Percentiles rank a stretch among this genome's conserved stretches.
Evolutionary conservation across 2,888 invertebrate genomes (phyloP).

Genomic region (Sphaerophoria taeniata): DNA sequence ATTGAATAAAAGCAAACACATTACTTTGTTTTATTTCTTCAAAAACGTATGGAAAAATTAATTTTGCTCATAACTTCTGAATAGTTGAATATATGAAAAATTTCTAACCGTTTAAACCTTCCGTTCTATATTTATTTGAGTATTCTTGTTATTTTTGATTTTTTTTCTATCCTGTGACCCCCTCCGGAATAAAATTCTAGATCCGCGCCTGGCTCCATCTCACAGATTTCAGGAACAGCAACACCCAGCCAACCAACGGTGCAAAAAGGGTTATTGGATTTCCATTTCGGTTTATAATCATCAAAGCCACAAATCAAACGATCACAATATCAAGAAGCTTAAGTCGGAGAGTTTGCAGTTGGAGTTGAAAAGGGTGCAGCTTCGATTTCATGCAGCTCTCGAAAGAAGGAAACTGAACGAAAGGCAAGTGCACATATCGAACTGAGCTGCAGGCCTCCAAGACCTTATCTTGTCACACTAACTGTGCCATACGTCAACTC

Average conservation of each 20-base stretch:
- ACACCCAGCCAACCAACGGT: slow-evolving; percentile 11
- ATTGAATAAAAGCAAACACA: too few relatives aligned
- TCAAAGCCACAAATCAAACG: slow-evolving; percentile 66
- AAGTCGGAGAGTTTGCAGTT: not conserved
- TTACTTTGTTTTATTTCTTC: too few relatives aligned
- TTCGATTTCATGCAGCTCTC: not conserved
- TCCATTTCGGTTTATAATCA: slow-evolving; percentile 66
- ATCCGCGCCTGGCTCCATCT: too few relatives aligned
- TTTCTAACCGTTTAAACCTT: too few relatives aligned
- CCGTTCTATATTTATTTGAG: too few relatives aligned
- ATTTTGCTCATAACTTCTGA: too few relatives aligned
- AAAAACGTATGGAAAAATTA: too few relatives aligned
- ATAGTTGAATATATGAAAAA: too few relatives aligned
- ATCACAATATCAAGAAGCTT: slow-evolving; percentile 40
- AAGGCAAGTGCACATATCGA: slow-evolving; percentile 61
- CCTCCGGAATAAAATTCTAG: too few relatives aligned
- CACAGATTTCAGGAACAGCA: not conserved
- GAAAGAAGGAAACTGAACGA: slow-evolving; percentile 39
- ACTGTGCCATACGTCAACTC: slow-evolving; percentile 46
- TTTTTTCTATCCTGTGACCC: too few relatives aligned
- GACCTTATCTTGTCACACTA: slow-evolving; percentile 71
- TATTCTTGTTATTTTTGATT: too few relatives aligned
- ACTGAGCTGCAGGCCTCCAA: slow-evolving; percentile 27
- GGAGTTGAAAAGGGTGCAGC: slow-evolving; percentile 46
- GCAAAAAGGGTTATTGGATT: slow-evolving; percentile 61